Base-by-base conservation (phyloP, 2,113 vertebrate species). In the Gobius niger region DNA sequence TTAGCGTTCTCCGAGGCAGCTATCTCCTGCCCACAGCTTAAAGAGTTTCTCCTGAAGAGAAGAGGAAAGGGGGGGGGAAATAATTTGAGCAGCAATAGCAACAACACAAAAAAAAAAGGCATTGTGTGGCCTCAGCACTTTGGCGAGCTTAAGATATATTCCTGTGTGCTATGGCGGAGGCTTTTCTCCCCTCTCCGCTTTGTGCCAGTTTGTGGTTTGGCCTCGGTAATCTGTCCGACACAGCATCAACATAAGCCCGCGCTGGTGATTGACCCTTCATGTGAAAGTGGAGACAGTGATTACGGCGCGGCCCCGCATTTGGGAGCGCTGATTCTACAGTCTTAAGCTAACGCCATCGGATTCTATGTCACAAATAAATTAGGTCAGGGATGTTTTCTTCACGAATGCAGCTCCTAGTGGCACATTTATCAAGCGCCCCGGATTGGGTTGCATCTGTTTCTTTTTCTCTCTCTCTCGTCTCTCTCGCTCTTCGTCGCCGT, bases 21-120 rank as follows among this genome's bases (percentile, higher is more conserved):
- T 94, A 93, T 95, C 93, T 94, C 88, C 84, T 85, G 88, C 70
- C 91, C 78, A 9, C 93, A 96, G 93, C 90, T 91, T 83, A 64
- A 82, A 64, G 76, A 68, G 89, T 85, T 81, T 93, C 92, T 91
- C 81, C 82, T 50, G 87, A 94, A 94, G 91, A 92, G 92, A 91
- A 34, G 24, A 4, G 5, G 24, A 4, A 4, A 76, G 78, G 78
- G 85, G 90, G 81, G 47, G 81, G 81, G 76, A 86, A 87, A 87
- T 84, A 80, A 83, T 86, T 87, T 84, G 73, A 87, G 52, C 52
- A 19, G 24, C 24, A 34, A 34, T 34, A 34, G 24, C 24, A 34
- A 34, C 24, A 34, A 34, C 24, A 34, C n/a, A n/a, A 19, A 47
- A 16, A 54, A 72, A 78, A 83, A 81, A 78, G 72, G 67, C 79